Percentiles rank a stretch among this genome's conserved stretches.
These are phyloP conservation scores for Poeciliopsis retropinna DNA, from an alignment of 2,113 vertebrate species.

Conservation along the genomic window DNA sequence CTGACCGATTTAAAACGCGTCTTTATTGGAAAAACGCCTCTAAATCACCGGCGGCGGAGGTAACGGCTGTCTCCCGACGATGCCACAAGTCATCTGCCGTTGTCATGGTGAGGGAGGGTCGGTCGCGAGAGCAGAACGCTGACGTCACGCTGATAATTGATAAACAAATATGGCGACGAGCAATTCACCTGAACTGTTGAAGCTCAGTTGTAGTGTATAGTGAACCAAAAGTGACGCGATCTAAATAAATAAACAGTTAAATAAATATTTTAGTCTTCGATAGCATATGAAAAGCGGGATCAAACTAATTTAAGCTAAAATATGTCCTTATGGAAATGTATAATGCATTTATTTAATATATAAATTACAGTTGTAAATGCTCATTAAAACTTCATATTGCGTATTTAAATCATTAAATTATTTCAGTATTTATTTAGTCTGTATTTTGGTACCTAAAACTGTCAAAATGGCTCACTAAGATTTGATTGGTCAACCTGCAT, in stretches of 20 bases:
- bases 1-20: background rate
- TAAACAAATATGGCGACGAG: constrained; percentile 9
- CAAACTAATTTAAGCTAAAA: too few species aligned
- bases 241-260: too few species aligned
- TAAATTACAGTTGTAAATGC: too few species aligned
- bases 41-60: background rate
- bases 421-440: background rate
- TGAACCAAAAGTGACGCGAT: too few species aligned
- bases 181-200: constrained; percentile 6
- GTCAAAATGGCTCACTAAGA: background rate
- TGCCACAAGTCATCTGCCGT: constrained; percentile 42
- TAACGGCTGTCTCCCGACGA: constrained; percentile 11
- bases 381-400: background rate
- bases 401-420: background rate
- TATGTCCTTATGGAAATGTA: too few species aligned
- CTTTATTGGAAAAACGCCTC: background rate
- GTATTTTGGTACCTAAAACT: background rate
- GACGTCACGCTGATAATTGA: constrained; percentile 59
- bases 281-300: too few species aligned
- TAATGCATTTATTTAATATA: too few species aligned
- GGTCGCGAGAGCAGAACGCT: constrained; percentile 17
- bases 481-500: background rate
- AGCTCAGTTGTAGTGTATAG: too few species aligned
- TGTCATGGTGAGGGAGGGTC: constrained; percentile 66
- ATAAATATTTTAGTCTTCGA: too few species aligned